Base-by-base conservation (phyloP, 2,888 invertebrate genomes). In the Macrophya annulata region DNA sequence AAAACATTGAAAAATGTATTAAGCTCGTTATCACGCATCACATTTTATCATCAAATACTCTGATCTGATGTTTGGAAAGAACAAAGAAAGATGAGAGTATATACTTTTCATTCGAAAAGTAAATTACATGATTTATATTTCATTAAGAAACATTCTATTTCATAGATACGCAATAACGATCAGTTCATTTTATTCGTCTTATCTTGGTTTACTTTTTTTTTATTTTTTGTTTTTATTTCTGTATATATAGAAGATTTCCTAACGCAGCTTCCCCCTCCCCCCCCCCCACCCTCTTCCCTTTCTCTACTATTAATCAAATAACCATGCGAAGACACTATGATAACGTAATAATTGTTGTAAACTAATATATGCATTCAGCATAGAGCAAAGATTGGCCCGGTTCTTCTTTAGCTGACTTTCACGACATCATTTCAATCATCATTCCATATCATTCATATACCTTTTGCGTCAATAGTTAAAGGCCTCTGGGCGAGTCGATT, bases 371-470 rank as follows among this genome's bases (percentile, higher is more conserved):
- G 77, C 55, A 55, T 77, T 55, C 62, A 62, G 21, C 31, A 51
- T 40, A 81, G 62, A 81, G 43, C 81, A 83, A 81, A 25, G n/a
- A 31, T 8, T 8, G 21, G 43, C 17, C 25, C 40, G 25, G 81
- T 31, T n/a, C 12, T 68, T 48, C 37, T 86, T 87, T 87, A 90
- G 87, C 91, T 91, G 92, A 92, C 92, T 93, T 92, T 93, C 92
- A 91, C 90, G 89, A 86, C 90, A 91, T 92, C 92, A 90, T 90
- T 88, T 84, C 86, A 87, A 90, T 92, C 92, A 92, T 92, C 92
- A 90, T 87, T 89, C 88, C 92, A 91, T 92, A 92, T 93, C 92
- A 91, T 90, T 88, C 92, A 92, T 92, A 90, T 89, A 92, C 89
- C 89, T 89, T 91, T 90, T 92, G 92, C 92, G 93, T 93, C 93